Percentiles rank a stretch among this genome's conserved stretches.
Evolutionary conservation across 2,113 vertebrate species (phyloP).

Genomic region (Anhinga rufa): DNA sequence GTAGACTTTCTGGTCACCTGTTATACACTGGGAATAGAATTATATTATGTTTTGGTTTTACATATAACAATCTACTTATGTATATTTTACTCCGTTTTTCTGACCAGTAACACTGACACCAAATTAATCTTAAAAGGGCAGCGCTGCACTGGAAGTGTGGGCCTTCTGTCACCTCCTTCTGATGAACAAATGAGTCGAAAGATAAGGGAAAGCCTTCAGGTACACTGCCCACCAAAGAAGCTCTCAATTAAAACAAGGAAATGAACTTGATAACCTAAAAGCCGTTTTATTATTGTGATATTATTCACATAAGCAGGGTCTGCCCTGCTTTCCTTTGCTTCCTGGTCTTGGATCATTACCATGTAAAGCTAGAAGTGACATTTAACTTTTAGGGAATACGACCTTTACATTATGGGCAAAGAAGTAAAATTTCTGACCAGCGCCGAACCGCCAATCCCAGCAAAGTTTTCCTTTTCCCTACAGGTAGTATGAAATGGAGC

Average conservation of each 20-base stretch:
- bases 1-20: background rate
- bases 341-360: background rate
- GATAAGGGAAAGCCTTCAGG: background rate
- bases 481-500: constrained; percentile 72
- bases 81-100: constrained; percentile 1
- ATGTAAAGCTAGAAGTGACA: background rate
- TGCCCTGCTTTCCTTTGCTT: background rate
- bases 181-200: background rate
- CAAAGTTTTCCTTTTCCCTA: constrained; percentile 66
- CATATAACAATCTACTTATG: background rate
- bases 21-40: background rate
- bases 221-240: background rate
- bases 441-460: constrained; percentile 17
- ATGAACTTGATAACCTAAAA: background rate
- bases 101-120: background rate
- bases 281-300: background rate
- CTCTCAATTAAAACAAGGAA: background rate
- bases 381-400: constrained; percentile 23
- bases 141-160: background rate
- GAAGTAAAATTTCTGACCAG: constrained; percentile 49
- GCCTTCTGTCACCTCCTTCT: background rate
- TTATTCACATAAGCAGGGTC: background rate
- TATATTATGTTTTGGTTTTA: constrained; percentile 6
- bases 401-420: constrained; percentile 16
- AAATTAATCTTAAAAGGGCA: background rate